These are phyloP conservation scores for Thecocarcelia acutangulata DNA, from an alignment of 2,888 invertebrate species.

Conservation along the genomic window DNA sequence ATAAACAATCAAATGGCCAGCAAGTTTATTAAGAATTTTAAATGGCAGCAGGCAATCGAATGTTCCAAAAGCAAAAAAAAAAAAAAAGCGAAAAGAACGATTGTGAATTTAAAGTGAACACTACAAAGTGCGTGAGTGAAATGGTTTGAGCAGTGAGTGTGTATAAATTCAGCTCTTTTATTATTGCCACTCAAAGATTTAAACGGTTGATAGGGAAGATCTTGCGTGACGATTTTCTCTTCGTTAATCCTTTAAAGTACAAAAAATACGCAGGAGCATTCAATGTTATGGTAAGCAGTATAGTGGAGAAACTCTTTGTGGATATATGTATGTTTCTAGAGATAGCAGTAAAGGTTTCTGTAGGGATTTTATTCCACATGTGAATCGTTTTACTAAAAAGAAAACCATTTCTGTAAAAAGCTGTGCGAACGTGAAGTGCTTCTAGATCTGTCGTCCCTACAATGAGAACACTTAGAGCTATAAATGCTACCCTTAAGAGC, in stretches of 20 bases:
- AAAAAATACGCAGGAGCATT: neutral
- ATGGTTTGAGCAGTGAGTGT: slow-evolving; percentile 2
- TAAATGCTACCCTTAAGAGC: too few species aligned
- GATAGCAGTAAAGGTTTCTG: too few species aligned
- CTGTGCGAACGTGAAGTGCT: too few species aligned
- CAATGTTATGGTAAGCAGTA: too few species aligned
- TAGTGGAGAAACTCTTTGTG: too few species aligned
- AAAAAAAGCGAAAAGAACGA: neutral
- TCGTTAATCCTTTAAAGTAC: slow-evolving; percentile 17
- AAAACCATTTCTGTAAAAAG: too few species aligned
- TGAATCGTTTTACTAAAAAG: too few species aligned
- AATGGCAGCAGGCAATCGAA: slow-evolving; percentile 68
- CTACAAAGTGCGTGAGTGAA: slow-evolving; percentile 14
- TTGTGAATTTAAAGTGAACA: slow-evolving; percentile 30
- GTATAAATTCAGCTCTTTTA: neutral
- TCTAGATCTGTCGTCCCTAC: too few species aligned
- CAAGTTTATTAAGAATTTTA: slow-evolving; percentile 69
- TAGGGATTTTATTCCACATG: too few species aligned
- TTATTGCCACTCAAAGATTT: slow-evolving; percentile 4
- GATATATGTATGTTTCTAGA: too few species aligned
- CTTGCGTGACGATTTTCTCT: slow-evolving; percentile 37
- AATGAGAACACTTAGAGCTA: too few species aligned
- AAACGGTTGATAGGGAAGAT: slow-evolving; percentile 26
- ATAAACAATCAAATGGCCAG: slow-evolving; percentile 68
- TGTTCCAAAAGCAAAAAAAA: too few species aligned